Evolutionary conservation across 2,888 invertebrate genomes (phyloP).

Genomic region (Gortyna flavago): DNA sequence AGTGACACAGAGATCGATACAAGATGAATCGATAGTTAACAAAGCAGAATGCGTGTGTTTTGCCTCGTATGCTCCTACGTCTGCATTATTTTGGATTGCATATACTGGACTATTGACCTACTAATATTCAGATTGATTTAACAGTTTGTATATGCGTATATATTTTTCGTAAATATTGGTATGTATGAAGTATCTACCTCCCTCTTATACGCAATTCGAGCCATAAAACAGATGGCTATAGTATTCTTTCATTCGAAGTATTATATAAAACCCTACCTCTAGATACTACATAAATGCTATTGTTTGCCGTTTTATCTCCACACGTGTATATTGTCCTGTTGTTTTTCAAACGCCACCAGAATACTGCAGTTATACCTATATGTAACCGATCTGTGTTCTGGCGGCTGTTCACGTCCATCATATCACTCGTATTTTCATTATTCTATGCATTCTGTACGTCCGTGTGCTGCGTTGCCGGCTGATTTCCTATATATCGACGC

Average conservation of each 20-base stretch:
- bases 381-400: not conserved
- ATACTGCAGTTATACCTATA: not conserved
- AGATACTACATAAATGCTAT: conserved; percentile 52
- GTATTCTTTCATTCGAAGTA: not conserved
- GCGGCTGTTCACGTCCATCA: conserved; percentile 33
- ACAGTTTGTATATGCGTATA: conserved; percentile 63
- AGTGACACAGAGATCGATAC: not conserved
- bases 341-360: conserved; percentile 30
- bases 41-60: conserved; percentile 61
- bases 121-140: conserved; percentile 58
- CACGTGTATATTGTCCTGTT: conserved; percentile 40
- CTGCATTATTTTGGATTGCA: conserved; percentile 69
- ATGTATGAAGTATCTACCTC: conserved; percentile 56
- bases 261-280: not conserved
- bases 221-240: not conserved
- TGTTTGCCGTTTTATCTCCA: conserved; percentile 30
- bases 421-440: conserved; percentile 56
- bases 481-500: conserved; percentile 46
- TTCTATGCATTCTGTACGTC: conserved; percentile 55
- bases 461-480: conserved; percentile 60
- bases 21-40: conserved; percentile 28
- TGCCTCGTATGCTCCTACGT: conserved; percentile 54
- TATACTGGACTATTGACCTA: conserved; percentile 62
- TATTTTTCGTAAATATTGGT: conserved; percentile 37
- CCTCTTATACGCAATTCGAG: not conserved